Conservation (phyloP, 2,888 invertebrate species). For the Augochlorella aurata region DNA sequence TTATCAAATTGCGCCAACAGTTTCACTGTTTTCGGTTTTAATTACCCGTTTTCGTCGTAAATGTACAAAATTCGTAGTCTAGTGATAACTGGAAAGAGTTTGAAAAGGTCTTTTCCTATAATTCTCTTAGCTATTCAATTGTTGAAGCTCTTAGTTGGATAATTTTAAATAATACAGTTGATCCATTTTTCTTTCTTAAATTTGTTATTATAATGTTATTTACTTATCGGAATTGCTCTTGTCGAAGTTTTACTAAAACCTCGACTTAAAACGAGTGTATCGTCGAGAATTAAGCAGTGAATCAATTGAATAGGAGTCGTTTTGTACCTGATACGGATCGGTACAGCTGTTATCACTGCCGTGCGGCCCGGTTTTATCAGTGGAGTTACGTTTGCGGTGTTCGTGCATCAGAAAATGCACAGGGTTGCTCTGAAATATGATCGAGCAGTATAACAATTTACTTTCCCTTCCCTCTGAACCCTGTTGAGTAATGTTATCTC, state of each 20-base stretch:
- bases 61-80: too few relatives aligned
- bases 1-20: too few relatives aligned
- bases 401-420: slow-evolving; percentile 45
- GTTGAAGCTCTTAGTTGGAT: neutral
- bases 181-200: too few relatives aligned
- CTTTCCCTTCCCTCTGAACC: slow-evolving; percentile 13
- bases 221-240: neutral
- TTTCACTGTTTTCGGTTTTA: too few relatives aligned
- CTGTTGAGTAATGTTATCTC: slow-evolving; percentile 52
- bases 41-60: too few relatives aligned
- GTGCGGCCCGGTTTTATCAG: slow-evolving; percentile 33
- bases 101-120: neutral
- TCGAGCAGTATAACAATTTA: slow-evolving; percentile 47
- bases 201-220: neutral
- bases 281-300: neutral
- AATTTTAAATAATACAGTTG: neutral
- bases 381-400: neutral
- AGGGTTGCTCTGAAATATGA: slow-evolving; percentile 41
- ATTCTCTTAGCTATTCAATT: too few relatives aligned
- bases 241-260: too few relatives aligned
- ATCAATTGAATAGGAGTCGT: slow-evolving; percentile 2
- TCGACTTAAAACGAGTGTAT: too few relatives aligned
- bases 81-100: neutral
- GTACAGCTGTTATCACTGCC: slow-evolving; percentile 33
- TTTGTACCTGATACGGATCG: neutral